Conservation (phyloP, 2,113 vertebrate species). For the Cromileptes altivelis region DNA sequence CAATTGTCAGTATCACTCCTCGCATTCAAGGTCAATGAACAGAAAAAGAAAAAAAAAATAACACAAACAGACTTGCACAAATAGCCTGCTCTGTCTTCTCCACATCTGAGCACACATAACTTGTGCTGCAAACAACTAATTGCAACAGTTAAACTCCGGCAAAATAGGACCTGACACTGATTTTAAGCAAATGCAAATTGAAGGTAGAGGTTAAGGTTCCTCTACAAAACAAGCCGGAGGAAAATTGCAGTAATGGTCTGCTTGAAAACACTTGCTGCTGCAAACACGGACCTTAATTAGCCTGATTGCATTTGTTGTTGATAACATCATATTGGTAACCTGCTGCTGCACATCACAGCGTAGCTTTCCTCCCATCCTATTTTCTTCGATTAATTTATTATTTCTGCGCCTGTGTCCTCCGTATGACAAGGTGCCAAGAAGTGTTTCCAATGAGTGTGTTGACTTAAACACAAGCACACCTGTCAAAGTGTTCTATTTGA, state of each 20-base stretch:
- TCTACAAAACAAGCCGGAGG: slow-evolving; percentile 1
- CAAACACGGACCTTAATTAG: slow-evolving; percentile 52
- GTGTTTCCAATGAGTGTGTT: slow-evolving; percentile 36
- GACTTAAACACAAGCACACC: slow-evolving; percentile 37
- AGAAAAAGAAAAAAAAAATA: background rate
- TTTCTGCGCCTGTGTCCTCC: background rate
- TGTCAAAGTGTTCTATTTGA: slow-evolving; percentile 43
- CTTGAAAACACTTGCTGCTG: slow-evolving; percentile 28
- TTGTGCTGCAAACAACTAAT: slow-evolving; percentile 8
- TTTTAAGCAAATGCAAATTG: slow-evolving; percentile 56
- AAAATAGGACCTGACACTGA: slow-evolving; percentile 31
- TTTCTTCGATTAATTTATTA: slow-evolving; percentile 13
- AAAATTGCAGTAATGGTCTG: slow-evolving; percentile 18
- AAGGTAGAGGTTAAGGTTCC: slow-evolving; percentile 37
- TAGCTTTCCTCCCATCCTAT: slow-evolving; percentile 1
- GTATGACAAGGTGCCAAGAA: slow-evolving; percentile 43
- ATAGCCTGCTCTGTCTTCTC: background rate
- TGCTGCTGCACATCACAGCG: slow-evolving; percentile 15
- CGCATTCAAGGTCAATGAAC: slow-evolving; percentile 55
- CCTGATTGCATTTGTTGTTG: slow-evolving; percentile 52
- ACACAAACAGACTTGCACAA: background rate
- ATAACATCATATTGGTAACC: slow-evolving; percentile 51
- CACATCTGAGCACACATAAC: background rate
- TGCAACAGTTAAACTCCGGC: slow-evolving; percentile 27
- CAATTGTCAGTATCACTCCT: slow-evolving; percentile 37